Conservation (phyloP, 2,888 invertebrate species). For the Folsomia manolachei region DNA sequence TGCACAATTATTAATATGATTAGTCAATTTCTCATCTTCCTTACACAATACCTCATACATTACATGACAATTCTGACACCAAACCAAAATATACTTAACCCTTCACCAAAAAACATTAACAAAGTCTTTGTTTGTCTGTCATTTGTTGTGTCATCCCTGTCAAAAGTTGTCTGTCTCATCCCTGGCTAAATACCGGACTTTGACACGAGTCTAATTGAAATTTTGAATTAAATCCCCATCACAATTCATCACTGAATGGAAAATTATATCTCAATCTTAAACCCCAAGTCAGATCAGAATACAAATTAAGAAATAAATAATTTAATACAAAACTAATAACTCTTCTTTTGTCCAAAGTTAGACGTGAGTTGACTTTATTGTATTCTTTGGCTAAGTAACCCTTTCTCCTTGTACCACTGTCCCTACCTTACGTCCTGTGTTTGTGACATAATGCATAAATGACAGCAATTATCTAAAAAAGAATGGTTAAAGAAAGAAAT, state of each 20-base stretch:
- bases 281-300: neutral
- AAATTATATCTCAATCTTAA: neutral
- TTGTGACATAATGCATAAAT: slow-evolving; percentile 4
- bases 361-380: neutral
- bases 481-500: neutral
- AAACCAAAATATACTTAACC: no score
- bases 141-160: neutral
- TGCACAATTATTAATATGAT: no score
- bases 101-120: no score
- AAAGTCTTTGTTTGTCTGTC: no score
- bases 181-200: no score
- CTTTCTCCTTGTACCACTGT: neutral
- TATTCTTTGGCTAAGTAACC: neutral
- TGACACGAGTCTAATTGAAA: no score
- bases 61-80: no score
- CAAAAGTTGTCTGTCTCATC: neutral
- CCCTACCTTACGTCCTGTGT: neutral
- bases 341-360: neutral
- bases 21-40: no score
- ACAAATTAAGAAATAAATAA: neutral
- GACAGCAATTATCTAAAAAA: neutral
- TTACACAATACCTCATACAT: no score
- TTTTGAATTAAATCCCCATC: neutral
- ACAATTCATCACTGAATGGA: neutral
- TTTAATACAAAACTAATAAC: no score